Base-by-base conservation (phyloP, 2,797 vertebrate genomes). In the Argyrosomus regius region DNA sequence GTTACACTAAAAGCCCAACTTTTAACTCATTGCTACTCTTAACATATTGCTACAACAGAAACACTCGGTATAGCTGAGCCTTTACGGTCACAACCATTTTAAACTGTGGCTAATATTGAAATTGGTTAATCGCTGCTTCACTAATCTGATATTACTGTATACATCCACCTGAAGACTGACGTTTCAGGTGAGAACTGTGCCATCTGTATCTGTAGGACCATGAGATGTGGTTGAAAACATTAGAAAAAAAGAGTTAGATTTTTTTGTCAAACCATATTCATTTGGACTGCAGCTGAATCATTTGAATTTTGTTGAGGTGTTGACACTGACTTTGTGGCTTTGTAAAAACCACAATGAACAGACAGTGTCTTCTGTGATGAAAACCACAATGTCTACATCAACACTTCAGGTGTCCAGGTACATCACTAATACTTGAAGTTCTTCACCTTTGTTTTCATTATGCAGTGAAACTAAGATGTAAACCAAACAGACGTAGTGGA, bases 391-490 rank as follows among this genome's bases (percentile, higher is more conserved):
- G 12, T 46, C 22, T 26, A 13, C 53, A 43, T 70, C 45, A 63
- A 41, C 3, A 52, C 60, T 49, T 71, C 11, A 73, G 56, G 66
- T 72, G 49, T 31, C 64, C 49, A 54, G 16, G 46, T 65, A 35
- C 41, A 59, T 62, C 63, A 31, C 6, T 5, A 39, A 59, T 22
- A 60, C 5, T 57, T 17, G 0, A 24, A 24, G 10, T 59, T 64
- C 70, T 72, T 69, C n/a, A 43, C 5, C 20, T 71, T 72, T 68
- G 20, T 80, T 77, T 77, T 84, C 52, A 62, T 56, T 82, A 50
- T 68, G 39, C 54, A 50, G 24, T 48, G 52, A 71, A 79, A 79
- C 41, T 24, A 60, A 78, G 72, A 75, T 2, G 6, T 39, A 35
- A 72, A 75, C 49, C 59, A 41, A 10, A 39, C 39, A 1, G 14